These are phyloP conservation scores for Hoplostethus atlanticus DNA, from an alignment of 2,797 vertebrate genomes.

Conservation along the genomic window DNA sequence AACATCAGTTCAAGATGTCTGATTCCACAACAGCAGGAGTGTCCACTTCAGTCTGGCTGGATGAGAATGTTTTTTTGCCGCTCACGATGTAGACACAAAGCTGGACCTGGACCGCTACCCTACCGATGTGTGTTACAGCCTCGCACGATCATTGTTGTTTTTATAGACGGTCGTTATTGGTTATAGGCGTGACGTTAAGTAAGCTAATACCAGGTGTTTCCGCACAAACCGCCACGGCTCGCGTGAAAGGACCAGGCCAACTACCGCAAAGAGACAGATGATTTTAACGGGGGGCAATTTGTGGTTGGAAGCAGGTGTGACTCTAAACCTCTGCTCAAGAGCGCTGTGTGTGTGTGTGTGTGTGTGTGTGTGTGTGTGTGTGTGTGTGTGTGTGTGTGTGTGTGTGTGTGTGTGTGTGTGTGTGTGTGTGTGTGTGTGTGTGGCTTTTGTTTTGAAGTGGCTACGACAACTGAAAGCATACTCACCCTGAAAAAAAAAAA, in stretches of 20 bases:
- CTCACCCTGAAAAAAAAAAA: neutral
- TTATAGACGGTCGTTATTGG: conserved; percentile 22
- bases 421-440: neutral
- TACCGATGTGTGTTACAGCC: neutral
- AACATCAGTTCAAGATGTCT: neutral
- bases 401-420: too few species aligned
- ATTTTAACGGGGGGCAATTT: conserved; percentile 41
- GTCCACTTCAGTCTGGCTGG: neutral
- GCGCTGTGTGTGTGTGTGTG: conserved; percentile 7
- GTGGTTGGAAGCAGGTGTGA: conserved; percentile 54
- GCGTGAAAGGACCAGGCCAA: neutral
- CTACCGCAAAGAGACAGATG: conserved; percentile 36
- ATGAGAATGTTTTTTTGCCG: neutral
- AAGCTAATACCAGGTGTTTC: conserved; percentile 47
- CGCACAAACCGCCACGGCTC: conserved; percentile 9
- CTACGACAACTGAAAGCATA: neutral
- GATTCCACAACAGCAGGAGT: too few species aligned
- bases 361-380: conserved; percentile 10
- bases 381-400: neutral
- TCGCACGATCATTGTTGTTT: conserved; percentile 13
- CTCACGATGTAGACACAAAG: neutral
- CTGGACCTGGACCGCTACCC: neutral
- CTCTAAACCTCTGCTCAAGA: conserved; percentile 16
- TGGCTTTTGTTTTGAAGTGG: conserved; percentile 8
- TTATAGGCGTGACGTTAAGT: conserved; percentile 15